Conservation (phyloP, 2,113 vertebrate genomes). For the Pterophyllum scalare region DNA sequence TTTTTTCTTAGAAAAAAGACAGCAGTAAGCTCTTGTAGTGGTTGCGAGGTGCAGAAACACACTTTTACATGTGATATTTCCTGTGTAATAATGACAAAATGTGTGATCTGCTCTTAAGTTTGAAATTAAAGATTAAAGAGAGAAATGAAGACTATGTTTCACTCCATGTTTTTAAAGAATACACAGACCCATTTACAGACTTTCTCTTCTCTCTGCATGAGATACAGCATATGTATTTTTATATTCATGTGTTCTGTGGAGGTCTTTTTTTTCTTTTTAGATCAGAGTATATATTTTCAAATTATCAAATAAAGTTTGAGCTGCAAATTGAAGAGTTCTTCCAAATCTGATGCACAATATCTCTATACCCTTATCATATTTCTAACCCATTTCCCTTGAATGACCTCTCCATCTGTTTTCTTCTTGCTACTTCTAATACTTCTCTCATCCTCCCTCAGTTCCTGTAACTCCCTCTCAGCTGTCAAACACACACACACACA, state of each 20-base stretch:
- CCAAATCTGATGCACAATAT: not conserved
- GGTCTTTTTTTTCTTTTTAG: not conserved
- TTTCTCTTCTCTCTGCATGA: not conserved
- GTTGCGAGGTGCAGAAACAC: not conserved
- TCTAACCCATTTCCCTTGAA: not conserved
- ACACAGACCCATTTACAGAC: not conserved
- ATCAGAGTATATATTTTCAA: constrained; percentile 3
- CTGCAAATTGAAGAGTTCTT: not conserved
- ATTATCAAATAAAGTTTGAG: not conserved
- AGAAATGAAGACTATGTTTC: not conserved
- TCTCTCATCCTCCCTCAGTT: not conserved
- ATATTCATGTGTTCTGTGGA: not conserved
- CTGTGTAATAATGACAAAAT: not conserved
- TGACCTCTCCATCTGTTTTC: not conserved
- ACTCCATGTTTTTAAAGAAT: not conserved
- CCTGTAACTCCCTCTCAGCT: constrained; percentile 4
- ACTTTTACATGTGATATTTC: not conserved
- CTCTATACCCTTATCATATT: not conserved
- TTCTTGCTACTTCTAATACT: not conserved
- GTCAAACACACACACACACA: constrained; percentile 16
- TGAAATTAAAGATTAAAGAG: not conserved
- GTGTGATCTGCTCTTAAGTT: not conserved
- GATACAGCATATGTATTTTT: not conserved
- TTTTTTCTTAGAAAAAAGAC: not conserved
- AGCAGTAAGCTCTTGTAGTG: not conserved